Conservation (phyloP, 2,888 invertebrate genomes). For the Onthophagus sagittarius region DNA sequence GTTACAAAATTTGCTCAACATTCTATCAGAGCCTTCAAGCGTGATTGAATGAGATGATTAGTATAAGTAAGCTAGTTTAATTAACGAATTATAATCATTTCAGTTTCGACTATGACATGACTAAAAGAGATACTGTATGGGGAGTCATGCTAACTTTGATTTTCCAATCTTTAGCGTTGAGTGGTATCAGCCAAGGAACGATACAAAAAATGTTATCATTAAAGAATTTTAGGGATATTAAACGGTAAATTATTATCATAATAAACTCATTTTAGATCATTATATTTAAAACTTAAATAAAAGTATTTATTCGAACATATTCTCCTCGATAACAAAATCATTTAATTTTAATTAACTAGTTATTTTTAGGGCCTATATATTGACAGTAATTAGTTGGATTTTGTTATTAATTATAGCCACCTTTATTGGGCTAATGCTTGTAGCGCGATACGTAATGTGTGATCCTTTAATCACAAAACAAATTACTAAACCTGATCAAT, state of each 20-base stretch:
- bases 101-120: slow-evolving; percentile 58
- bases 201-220: slow-evolving; percentile 61
- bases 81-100: slow-evolving; percentile 28
- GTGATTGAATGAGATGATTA: too few species aligned
- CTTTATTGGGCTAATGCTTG: slow-evolving; percentile 58
- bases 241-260: slow-evolving; percentile 15
- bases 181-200: slow-evolving; percentile 55
- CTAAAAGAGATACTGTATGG: slow-evolving; percentile 59
- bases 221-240: slow-evolving; percentile 47
- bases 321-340: background rate
- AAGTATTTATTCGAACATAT: too few species aligned
- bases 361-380: slow-evolving; percentile 19
- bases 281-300: background rate
- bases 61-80: too few species aligned
- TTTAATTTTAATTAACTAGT: background rate
- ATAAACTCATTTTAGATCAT: slow-evolving; percentile 33
- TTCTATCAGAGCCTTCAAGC: too few species aligned
- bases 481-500: slow-evolving; percentile 55
- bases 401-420: slow-evolving; percentile 56
- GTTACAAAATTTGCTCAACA: too few species aligned
- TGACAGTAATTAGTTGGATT: slow-evolving; percentile 49
- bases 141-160: slow-evolving; percentile 56
- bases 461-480: slow-evolving; percentile 59
- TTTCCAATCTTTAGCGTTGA: slow-evolving; percentile 53
- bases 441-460: slow-evolving; percentile 62